Percentiles rank a stretch among this genome's conserved stretches.
These are phyloP conservation scores for Caenorhabditis japonica DNA, from an alignment of 2,888 invertebrate genomes.

Conservation along the genomic window DNA sequence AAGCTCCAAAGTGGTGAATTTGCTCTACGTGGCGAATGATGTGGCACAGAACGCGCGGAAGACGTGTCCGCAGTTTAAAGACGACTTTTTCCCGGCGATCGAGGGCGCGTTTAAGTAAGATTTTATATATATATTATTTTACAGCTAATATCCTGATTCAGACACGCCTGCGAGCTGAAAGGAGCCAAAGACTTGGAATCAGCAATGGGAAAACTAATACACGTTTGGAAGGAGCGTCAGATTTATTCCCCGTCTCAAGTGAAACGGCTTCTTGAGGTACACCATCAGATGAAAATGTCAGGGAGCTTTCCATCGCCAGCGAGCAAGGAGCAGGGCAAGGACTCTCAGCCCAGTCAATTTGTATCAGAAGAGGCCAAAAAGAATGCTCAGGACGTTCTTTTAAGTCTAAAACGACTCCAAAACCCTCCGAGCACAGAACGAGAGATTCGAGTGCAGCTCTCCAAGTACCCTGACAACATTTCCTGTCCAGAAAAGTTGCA, in stretches of 20 bases:
- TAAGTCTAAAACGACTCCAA: constrained; percentile 61
- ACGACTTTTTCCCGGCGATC: constrained; percentile 62
- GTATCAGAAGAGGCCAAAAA: constrained; percentile 45
- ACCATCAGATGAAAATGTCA: constrained; percentile 31
- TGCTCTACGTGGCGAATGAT: constrained; percentile 69
- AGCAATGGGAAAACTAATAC: constrained; percentile 41
- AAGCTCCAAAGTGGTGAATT: constrained; percentile 43
- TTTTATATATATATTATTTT: background rate
- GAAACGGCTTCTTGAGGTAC: constrained; percentile 34
- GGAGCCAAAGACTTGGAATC: constrained; percentile 33
- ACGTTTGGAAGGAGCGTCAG: constrained; percentile 58
- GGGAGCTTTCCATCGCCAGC: constrained; percentile 47
- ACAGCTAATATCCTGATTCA: background rate
- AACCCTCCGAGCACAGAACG: constrained; percentile 73
- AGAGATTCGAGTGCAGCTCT: constrained; percentile 59
- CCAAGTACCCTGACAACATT: constrained; percentile 55
- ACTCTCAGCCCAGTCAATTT: constrained; percentile 17
- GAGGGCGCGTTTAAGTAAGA: constrained; percentile 62
- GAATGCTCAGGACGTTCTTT: constrained; percentile 62
- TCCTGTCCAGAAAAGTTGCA: constrained; percentile 53
- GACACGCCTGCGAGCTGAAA: constrained; percentile 19
- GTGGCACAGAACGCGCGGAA: constrained; percentile 98
- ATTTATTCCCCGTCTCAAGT: constrained; percentile 48
- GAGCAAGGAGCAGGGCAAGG: constrained; percentile 24
- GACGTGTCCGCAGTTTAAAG: constrained; percentile 89